Base-by-base conservation (phyloP, 1,140 invertebrate genomes). In the Globodera ellingtonae region DNA sequence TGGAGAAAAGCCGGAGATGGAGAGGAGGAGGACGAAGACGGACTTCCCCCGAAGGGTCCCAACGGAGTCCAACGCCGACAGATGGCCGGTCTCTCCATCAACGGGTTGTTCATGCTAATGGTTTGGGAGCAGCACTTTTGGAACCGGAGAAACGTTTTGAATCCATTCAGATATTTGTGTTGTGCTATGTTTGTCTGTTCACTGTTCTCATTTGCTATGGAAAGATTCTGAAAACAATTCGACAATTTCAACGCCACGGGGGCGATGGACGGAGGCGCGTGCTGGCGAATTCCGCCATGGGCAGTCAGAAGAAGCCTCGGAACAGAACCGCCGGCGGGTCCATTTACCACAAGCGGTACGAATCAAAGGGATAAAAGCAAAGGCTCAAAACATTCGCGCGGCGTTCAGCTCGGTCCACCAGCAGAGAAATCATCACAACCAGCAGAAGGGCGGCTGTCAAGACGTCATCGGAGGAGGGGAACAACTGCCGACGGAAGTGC, bases 201-300 rank as follows among this genome's bases (percentile, higher is more conserved):
- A 81, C 82, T 52, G 86, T 87, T 6, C 79, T 86, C 13, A 80
- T 88, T 15, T 88, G 87, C 72, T 88, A 88, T 72, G 83, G 87
- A 13, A 88, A 79, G n/a, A 88, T 88, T 24, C 81, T 89, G 7
- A 77, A 81, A 35, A 88, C 88, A 44, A 88, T 88, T n/a, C 85
- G 88, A n/a, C 78, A 82, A 65, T 88, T 88, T 76, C 88, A 88
- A 71, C 72, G 75, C 24, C 50, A 44, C 46, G 80, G 76, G 44
- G 78, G 46, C 35, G 79, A 81, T 48, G 81, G 81, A 18, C 70
- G 52, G 52, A 50, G 72, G 47, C 59, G 59, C 1, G 47, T 50
- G 47, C 35, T 72, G 56, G 4, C 56, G 50, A 75, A 46, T 48
- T 52, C 59, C n/a, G 52, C 65, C 15, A 67, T 62, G 48, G 56